phyloP scores from a whole-genome alignment of 2,888 invertebrate genomes.

The Drosophila lutescens region DNA sequence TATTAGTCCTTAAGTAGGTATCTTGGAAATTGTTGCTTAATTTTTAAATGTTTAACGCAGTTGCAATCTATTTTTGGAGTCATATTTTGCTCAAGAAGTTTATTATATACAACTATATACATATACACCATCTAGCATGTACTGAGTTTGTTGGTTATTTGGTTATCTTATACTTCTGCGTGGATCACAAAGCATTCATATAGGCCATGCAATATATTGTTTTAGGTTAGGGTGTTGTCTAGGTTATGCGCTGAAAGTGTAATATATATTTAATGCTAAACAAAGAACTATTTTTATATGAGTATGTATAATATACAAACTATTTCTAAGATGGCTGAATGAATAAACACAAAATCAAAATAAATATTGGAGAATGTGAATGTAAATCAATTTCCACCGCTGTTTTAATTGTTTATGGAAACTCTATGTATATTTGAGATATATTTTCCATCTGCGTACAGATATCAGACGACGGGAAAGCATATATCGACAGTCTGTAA shows the following conservation, averaged over 20 bases:
- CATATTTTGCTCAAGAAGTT: conserved; percentile 63
- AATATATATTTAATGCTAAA: conserved; percentile 51
- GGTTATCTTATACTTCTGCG: conserved; percentile 37
- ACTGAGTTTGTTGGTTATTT: conserved; percentile 47
- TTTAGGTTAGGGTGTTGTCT: conserved; percentile 77
- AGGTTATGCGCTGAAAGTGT: conserved; percentile 49
- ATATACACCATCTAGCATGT: conserved; percentile 40
- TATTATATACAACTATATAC: conserved; percentile 41
- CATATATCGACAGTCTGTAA: no score
- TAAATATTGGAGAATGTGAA: conserved; percentile 24
- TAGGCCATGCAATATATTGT: conserved; percentile 67
- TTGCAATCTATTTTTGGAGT: conserved; percentile 63
- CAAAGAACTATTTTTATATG: conserved; percentile 71
- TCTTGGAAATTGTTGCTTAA: conserved; percentile 78
- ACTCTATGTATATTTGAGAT: no score
- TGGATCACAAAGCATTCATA: conserved; percentile 33
- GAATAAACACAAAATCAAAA: conserved; percentile 61
- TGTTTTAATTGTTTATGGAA: neutral
- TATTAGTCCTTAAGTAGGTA: conserved; percentile 72
- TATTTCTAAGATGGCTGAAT: conserved; percentile 72
- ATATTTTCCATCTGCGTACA: no score
- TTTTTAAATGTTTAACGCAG: conserved; percentile 65
- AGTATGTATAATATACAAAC: conserved; percentile 63
- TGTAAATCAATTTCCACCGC: neutral
- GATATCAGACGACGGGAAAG: no score